Conservation (phyloP, 2,888 invertebrate species). For the Drosophila setosimentum region DNA sequence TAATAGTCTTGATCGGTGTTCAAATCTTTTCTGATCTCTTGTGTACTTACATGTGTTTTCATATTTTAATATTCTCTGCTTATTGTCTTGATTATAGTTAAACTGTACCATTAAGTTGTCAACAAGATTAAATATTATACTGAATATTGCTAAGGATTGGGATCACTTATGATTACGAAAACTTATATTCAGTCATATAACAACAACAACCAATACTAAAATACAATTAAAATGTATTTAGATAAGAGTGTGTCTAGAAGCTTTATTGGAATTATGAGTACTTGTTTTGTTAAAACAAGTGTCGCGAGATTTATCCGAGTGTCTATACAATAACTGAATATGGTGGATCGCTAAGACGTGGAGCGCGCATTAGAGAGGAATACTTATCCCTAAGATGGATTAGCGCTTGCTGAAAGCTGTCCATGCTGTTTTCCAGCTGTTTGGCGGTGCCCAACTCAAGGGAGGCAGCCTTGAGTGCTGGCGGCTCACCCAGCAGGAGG, state of each 20-base stretch:
- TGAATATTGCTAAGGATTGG: background rate
- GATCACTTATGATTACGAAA: conserved; percentile 1
- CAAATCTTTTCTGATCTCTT: background rate
- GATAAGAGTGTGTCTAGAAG: background rate
- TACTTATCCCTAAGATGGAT: conserved; percentile 73
- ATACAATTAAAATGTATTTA: background rate
- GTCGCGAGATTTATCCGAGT: background rate
- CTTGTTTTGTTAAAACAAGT: conserved; percentile 41
- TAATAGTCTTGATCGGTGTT: too few species aligned
- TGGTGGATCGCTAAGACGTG: conserved; percentile 37
- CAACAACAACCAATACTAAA: background rate
- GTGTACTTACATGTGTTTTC: background rate
- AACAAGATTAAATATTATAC: conserved; percentile 10
- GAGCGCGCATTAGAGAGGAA: conserved; percentile 53
- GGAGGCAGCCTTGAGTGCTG: conserved; percentile 11
- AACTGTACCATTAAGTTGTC: conserved; percentile 13
- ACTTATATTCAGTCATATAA: conserved; percentile 24
- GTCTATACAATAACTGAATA: conserved; percentile 58
- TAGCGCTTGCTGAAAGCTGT: conserved; percentile 70
- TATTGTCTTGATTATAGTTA: conserved; percentile 1
- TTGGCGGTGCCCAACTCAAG: conserved; percentile 32
- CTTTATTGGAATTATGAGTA: conserved; percentile 59
- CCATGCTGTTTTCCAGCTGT: conserved; percentile 68
- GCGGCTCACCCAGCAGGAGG: conserved; percentile 65
- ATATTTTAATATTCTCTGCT: background rate